Base-by-base conservation (phyloP, 2,888 invertebrate species). In the Phyllotreta striolata region DNA sequence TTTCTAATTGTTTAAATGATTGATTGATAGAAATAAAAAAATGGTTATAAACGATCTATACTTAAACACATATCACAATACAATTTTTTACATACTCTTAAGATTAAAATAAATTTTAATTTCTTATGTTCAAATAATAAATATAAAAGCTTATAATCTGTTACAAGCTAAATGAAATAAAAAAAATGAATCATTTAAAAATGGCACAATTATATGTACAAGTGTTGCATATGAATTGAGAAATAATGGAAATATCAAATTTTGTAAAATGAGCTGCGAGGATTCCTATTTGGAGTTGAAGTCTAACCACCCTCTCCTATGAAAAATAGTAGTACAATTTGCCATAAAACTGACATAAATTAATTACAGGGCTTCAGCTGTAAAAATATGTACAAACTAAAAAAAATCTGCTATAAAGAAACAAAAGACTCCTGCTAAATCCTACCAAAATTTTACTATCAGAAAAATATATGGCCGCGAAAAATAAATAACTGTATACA, bases 401-500 rank as follows among this genome's bases (percentile, higher is more conserved):
- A 24, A 24, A 24, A 24, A 4, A 24, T 24, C 24, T 24, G 24
- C 24, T 24, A 24, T 24, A 24, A 24, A 4, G 24, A 24, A 3
- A 24, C 24, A 24, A 24, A 24, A 14, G 8, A 47, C 24, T 47
- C 9, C 13, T 47, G 24, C 5, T 10, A 13, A 13, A 12, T 4
- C 24, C 24, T 24, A 24, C 24, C 24, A 24, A 24, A 24, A 24
- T 24, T 24, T 24, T 24, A 24, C 24, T 24, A 24, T 24, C 24
- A 24, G 24, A 24, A 40, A 10, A 55, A 55, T 39, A 54, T 40
- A 52, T 52, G 52, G 41, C 14, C 13, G 41, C 41, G 5, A 41
- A 70, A 66, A 69, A 71, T 71, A 72, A 73, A 70, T 72, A 70
- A 54, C 67, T 71, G 70, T 73, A 69, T 71, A 73, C 66, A 68